Conservation (phyloP, 30 jellyfish, hydroid and myxozoan species). For the Aurelia aurita complex sp. Pacific region DNA sequence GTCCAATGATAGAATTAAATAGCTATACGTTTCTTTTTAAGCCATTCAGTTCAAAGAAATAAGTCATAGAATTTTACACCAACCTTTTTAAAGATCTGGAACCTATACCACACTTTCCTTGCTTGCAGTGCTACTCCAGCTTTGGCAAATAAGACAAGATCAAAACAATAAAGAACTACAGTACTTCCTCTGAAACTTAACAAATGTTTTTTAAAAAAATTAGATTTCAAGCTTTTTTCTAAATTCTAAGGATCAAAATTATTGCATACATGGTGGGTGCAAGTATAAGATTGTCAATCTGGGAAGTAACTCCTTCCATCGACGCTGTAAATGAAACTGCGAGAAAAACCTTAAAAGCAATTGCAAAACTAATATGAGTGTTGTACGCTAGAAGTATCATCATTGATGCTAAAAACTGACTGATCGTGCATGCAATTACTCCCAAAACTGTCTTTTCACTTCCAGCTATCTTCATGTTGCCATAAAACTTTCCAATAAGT, state of each 20-base stretch:
- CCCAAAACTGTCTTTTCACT: conserved; percentile 80
- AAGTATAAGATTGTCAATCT: conserved; percentile 85
- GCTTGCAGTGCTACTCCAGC: no score
- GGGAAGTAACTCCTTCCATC: conserved; percentile 76
- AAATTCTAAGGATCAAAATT: not conserved
- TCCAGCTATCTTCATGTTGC: conserved; percentile 62
- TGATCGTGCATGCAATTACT: conserved; percentile 34
- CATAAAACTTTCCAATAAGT: conserved; percentile 78
- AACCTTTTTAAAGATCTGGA: no score
- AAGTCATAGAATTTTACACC: no score
- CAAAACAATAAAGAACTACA: not conserved
- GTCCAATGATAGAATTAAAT: no score
- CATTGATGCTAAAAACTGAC: conserved; percentile 55
- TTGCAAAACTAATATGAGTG: conserved; percentile 5
- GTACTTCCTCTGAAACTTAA: not conserved
- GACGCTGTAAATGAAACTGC: conserved; percentile 37
- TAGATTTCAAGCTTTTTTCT: not conserved
- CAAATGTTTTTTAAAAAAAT: not conserved
- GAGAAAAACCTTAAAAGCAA: not conserved
- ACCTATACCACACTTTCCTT: no score
- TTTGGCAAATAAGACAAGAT: not conserved
- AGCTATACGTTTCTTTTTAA: no score
- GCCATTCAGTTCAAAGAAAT: no score
- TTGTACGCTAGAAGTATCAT: not conserved
- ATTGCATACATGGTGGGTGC: conserved; percentile 62